Conservation (phyloP, 2,113 vertebrate species). For the Vulpes lagopus region DNA sequence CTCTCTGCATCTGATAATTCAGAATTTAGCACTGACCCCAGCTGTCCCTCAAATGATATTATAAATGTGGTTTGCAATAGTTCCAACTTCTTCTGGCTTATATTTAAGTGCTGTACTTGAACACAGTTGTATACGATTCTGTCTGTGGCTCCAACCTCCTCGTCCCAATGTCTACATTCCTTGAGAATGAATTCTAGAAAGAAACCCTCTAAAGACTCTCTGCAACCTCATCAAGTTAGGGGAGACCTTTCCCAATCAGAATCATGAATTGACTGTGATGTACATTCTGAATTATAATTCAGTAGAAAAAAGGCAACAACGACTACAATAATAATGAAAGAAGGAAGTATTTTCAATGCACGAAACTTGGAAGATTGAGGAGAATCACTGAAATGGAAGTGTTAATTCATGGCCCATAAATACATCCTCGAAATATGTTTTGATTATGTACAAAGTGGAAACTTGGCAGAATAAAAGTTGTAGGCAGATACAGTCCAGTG, state of each 20-base stretch:
- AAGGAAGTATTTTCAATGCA: neutral
- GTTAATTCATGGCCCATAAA: neutral
- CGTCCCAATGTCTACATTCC: neutral
- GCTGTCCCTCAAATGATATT: constrained; percentile 67
- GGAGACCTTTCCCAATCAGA: neutral
- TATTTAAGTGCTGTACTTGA: neutral
- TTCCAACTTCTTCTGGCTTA: constrained; percentile 60
- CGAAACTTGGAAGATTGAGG: neutral
- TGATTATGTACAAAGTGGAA: neutral
- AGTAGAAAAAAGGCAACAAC: neutral
- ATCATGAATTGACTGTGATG: neutral
- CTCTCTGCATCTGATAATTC: constrained; percentile 69
- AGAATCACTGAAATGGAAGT: neutral
- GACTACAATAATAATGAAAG: neutral
- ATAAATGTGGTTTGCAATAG: constrained; percentile 44
- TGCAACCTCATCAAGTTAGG: neutral
- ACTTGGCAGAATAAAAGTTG: neutral
- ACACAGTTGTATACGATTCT: neutral
- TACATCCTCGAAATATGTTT: neutral
- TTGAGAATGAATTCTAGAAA: neutral
- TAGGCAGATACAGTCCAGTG: neutral
- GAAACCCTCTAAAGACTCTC: neutral
- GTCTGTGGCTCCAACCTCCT: neutral
- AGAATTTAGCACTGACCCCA: constrained; percentile 76
- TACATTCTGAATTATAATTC: neutral